Evolutionary conservation across 2,888 invertebrate species (phyloP).

Genomic region (Pammene fasciana): DNA sequence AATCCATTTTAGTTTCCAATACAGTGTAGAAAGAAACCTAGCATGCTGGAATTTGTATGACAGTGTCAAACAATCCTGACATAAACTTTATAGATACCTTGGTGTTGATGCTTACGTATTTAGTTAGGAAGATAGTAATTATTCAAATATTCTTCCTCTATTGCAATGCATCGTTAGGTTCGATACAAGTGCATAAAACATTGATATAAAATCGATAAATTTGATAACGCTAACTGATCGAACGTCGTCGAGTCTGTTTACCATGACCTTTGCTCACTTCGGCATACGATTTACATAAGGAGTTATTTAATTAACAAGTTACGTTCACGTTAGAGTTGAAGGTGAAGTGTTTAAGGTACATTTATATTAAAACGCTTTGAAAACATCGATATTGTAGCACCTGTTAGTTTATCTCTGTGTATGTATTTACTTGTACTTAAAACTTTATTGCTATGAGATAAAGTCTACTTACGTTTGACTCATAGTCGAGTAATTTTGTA

Average conservation of each 20-base stretch:
- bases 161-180: no score
- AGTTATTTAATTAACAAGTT: slow-evolving; percentile 38
- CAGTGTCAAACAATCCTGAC: no score
- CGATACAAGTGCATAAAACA: no score
- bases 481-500: no score
- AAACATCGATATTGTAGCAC: background rate
- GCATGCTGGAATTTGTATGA: no score
- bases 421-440: background rate
- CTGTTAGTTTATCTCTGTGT: background rate
- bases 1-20: no score
- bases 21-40: no score
- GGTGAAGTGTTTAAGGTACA: slow-evolving; percentile 29
- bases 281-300: slow-evolving; percentile 47
- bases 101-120: no score
- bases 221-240: slow-evolving; percentile 7
- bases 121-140: no score
- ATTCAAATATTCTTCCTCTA: no score
- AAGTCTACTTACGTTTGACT: background rate
- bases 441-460: background rate
- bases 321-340: slow-evolving; percentile 45
- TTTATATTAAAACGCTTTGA: background rate
- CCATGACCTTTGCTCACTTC: slow-evolving; percentile 38
- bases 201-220: slow-evolving; percentile 5
- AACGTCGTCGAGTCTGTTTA: background rate
- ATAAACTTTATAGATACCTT: no score